Evolutionary conservation across 2,888 invertebrate species (phyloP).

Genomic region (Oxyscelio sp.): DNA sequence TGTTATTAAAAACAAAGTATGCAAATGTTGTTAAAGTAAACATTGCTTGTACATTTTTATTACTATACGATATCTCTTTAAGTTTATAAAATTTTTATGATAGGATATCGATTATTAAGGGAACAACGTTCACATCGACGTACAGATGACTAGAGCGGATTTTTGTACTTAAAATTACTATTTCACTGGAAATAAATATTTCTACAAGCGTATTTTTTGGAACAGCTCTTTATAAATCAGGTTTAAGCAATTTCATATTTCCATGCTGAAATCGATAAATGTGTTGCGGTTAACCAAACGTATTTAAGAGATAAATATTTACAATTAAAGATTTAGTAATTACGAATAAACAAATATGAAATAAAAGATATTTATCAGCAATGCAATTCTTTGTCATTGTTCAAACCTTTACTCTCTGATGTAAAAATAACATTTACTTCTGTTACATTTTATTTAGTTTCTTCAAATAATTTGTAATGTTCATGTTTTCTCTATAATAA

Average conservation of each 20-base stretch:
- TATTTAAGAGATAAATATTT: too few species aligned
- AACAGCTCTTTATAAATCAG: background rate
- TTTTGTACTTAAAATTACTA: constrained; percentile 71
- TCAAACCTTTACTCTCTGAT: background rate
- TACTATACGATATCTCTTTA: too few species aligned
- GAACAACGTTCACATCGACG: constrained; percentile 59
- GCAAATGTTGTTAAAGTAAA: background rate
- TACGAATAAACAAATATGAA: too few species aligned
- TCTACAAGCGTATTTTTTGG: constrained; percentile 47
- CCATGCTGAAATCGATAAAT: too few species aligned
- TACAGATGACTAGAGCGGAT: constrained; percentile 43
- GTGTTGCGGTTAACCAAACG: too few species aligned
- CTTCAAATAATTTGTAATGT: too few species aligned
- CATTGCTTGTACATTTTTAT: constrained; percentile 24
- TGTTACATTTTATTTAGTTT: too few species aligned
- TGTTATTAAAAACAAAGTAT: background rate
- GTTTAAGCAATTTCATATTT: background rate
- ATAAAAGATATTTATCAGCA: too few species aligned
- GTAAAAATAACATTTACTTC: too few species aligned
- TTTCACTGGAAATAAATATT: constrained; percentile 63
- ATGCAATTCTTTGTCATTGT: background rate
- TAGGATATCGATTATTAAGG: constrained; percentile 44
- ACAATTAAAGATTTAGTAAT: too few species aligned
- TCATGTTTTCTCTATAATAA: too few species aligned
- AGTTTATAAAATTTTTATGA: constrained; percentile 25